These are phyloP conservation scores for Microchirus variegatus DNA, from an alignment of 2,797 vertebrate genomes.

Conservation along the genomic window DNA sequence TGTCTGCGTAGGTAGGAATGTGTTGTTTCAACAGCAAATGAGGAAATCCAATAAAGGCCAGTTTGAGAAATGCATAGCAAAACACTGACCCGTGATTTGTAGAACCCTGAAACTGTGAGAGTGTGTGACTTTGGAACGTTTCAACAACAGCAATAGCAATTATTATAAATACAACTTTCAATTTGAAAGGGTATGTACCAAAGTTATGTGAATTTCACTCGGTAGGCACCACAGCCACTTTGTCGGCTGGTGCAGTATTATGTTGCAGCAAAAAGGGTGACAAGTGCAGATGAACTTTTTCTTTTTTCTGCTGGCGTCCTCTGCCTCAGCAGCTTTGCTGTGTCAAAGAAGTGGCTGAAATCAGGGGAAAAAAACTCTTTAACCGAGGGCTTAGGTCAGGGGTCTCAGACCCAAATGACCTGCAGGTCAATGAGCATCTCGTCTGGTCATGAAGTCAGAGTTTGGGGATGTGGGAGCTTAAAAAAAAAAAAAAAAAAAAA, in stretches of 20 bases:
- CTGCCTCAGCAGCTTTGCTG: background rate
- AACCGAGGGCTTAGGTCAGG: too few species aligned
- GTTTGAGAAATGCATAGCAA: background rate
- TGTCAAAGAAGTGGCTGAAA: background rate
- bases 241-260: background rate
- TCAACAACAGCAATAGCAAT: background rate
- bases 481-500: too few species aligned
- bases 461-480: too few species aligned
- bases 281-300: background rate
- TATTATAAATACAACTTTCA: background rate
- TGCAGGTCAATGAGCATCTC: too few species aligned
- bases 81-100: background rate
- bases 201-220: background rate
- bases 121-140: background rate
- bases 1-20: too few species aligned
- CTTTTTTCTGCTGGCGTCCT: background rate
- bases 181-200: background rate
- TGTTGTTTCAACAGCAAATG: background rate
- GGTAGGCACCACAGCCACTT: background rate
- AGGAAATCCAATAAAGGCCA: background rate
- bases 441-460: too few species aligned
- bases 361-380: slow-evolving; percentile 1
- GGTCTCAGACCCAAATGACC: too few species aligned
- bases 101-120: background rate
- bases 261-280: background rate